A percentile compares a stretch with the other conserved stretches of the same genome.
Conservation (phyloP, 2,888 invertebrate species). For the Drosophila meridiana region DNA sequence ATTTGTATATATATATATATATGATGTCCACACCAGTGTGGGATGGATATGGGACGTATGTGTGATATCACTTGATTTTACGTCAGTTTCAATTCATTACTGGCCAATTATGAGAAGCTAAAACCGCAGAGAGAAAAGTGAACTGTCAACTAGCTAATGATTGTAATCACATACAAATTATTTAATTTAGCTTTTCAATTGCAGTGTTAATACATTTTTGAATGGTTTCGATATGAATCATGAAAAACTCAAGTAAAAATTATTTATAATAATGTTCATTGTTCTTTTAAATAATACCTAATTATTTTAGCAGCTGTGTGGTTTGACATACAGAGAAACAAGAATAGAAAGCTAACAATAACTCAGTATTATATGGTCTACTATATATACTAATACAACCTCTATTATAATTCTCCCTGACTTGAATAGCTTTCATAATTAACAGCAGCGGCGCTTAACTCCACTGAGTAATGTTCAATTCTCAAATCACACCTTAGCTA, state of each 20-base stretch:
- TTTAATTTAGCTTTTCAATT: background rate
- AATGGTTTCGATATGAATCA: background rate
- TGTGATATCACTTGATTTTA: slow-evolving; percentile 19
- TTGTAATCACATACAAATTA: background rate
- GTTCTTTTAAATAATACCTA: background rate
- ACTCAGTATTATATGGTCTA: background rate
- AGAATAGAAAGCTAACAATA: background rate
- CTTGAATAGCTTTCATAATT: background rate
- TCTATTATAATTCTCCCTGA: background rate
- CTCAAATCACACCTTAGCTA: background rate
- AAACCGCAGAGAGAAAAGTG: background rate
- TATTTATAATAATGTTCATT: background rate
- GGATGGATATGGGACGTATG: slow-evolving; percentile 10
- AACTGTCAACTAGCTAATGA: background rate
- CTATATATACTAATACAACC: background rate
- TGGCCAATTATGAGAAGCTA: slow-evolving; percentile 12
- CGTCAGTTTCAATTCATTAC: background rate
- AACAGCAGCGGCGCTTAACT: background rate
- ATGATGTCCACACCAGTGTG: slow-evolving; percentile 6
- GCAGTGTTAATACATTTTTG: background rate
- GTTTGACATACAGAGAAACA: background rate
- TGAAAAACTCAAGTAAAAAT: background rate
- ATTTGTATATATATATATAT: slow-evolving; percentile 18
- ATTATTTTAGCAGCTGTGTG: background rate
- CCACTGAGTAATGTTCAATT: background rate